Conservation (phyloP, 2,797 vertebrate species). For the Aphelocoma californica region DNA sequence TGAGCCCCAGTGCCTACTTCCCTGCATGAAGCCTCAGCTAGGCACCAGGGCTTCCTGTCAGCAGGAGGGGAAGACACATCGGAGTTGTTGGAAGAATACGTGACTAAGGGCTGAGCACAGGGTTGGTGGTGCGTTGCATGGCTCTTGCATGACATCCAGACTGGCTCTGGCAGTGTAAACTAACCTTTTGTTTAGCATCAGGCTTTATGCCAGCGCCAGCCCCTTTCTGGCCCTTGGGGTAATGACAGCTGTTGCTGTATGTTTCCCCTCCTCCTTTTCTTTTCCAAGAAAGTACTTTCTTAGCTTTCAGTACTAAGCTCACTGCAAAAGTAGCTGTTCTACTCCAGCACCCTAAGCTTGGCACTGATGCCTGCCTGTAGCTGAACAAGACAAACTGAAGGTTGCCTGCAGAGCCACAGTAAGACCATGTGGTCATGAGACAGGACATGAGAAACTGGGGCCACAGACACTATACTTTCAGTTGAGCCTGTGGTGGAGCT, state of each 20-base stretch:
- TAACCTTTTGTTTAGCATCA: not conserved
- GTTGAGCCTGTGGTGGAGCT: not conserved
- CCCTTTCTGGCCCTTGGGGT: not conserved
- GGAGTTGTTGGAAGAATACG: not conserved
- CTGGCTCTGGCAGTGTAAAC: not conserved
- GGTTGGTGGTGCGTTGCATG: accelerated
- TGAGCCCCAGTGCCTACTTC: not conserved
- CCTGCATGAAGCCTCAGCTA: not conserved
- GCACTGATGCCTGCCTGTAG: accelerated
- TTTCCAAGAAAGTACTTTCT: no score
- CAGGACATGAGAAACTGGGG: not conserved
- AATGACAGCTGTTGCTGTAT: not conserved
- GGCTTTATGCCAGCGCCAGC: not conserved
- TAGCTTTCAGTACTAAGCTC: not conserved
- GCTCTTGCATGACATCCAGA: accelerated
- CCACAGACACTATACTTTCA: not conserved
- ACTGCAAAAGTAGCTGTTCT: not conserved
- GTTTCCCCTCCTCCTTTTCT: accelerated
- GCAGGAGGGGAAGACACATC: not conserved
- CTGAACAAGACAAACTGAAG: not conserved
- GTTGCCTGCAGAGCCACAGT: not conserved
- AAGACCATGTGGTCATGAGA: not conserved
- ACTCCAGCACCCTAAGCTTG: no score
- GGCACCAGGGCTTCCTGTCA: not conserved
- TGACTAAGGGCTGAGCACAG: accelerated